phyloP scores from a whole-genome alignment of 2,888 invertebrate species.

The Rhingia rostrata region DNA sequence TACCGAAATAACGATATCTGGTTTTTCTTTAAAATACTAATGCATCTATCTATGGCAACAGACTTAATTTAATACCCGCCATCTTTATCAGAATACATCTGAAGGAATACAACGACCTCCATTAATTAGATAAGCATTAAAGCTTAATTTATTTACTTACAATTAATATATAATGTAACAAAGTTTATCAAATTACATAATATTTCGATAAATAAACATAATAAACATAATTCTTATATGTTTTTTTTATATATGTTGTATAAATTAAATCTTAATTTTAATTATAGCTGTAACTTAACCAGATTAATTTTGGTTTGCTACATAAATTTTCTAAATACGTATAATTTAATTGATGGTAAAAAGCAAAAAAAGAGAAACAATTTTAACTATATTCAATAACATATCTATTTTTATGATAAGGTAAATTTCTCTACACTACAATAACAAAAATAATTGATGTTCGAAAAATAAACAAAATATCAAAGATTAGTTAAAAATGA shows the following conservation, averaged over 20 bases:
- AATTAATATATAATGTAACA: constrained; percentile 42
- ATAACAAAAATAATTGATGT: constrained; percentile 41
- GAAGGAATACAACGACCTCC: background rate
- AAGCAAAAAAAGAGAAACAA: constrained; percentile 22
- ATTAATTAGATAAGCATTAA: constrained; percentile 33
- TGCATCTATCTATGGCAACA: too few relatives aligned
- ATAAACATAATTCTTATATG: constrained; percentile 6
- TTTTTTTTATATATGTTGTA: background rate
- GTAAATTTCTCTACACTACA: constrained; percentile 54
- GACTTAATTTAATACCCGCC: too few relatives aligned
- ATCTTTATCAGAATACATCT: background rate
- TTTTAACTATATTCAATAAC: constrained; percentile 27
- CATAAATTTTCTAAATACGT: constrained; percentile 35
- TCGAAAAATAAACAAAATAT: constrained; percentile 26
- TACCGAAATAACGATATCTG: too few relatives aligned
- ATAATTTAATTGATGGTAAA: constrained; percentile 43
- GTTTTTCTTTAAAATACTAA: too few relatives aligned
- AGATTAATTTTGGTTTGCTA: constrained; percentile 15
- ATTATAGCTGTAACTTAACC: constrained; percentile 7
- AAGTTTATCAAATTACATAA: constrained; percentile 38
- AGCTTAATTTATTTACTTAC: constrained; percentile 47
- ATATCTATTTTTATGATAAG: constrained; percentile 10
- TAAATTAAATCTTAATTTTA: constrained; percentile 45
- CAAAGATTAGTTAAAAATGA: constrained; percentile 52
- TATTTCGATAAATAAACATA: constrained; percentile 12